These are phyloP conservation scores for Dryobates pubescens DNA, from an alignment of 2,797 vertebrate species.

Conservation along the genomic window DNA sequence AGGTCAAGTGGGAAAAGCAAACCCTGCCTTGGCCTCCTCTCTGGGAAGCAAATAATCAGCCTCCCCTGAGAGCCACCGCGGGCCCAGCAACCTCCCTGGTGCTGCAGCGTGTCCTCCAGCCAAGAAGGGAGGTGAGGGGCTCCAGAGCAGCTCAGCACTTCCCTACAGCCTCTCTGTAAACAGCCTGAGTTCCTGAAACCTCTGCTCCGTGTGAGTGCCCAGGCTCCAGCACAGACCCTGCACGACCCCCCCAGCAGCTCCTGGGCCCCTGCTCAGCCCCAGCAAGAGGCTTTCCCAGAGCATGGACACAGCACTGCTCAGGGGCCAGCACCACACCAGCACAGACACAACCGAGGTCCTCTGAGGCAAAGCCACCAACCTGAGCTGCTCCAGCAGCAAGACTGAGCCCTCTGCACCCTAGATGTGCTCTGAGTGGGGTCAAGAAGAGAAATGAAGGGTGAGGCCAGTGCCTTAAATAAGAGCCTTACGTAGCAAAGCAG, in stretches of 20 bases:
- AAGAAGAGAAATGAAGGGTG: not conserved
- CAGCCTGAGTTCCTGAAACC: not conserved
- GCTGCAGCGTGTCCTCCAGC: not conserved
- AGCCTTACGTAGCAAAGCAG: not conserved
- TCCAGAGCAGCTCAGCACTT: not conserved
- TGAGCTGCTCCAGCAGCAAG: not conserved
- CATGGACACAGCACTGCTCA: fast-evolving
- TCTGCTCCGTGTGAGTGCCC: not conserved
- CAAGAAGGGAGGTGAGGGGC: not conserved
- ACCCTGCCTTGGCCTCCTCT: not conserved
- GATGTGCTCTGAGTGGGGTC: not conserved
- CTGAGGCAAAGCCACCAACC: not conserved
- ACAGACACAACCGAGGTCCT: not conserved
- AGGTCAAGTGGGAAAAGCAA: not conserved
- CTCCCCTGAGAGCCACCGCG: fast-evolving
- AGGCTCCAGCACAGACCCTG: not conserved
- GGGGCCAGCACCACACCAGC: not conserved
- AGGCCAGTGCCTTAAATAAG: not conserved
- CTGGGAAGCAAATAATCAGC: not conserved
- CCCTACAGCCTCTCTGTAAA: not conserved
- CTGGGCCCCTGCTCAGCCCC: not conserved
- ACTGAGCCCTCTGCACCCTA: not conserved
- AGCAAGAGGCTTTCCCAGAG: fast-evolving
- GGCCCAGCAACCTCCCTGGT: not conserved
- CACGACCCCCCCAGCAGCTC: not conserved